phyloP scores from a whole-genome alignment of 2,888 invertebrate genomes.

The Nematopogon swammerdamellus region DNA sequence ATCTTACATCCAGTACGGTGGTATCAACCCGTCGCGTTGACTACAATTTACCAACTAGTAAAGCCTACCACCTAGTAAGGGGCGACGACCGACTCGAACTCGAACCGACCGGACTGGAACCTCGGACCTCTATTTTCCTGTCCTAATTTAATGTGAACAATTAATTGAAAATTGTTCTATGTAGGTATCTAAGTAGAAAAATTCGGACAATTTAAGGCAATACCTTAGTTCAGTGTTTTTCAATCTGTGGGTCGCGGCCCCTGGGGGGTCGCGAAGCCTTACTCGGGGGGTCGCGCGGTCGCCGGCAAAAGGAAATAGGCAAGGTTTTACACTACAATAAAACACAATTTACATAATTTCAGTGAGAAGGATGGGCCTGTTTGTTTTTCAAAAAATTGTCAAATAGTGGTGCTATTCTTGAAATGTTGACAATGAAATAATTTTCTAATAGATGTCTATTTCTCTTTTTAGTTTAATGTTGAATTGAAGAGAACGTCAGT shows the following conservation, averaged over 20 bases:
- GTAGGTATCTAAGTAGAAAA: too few species aligned
- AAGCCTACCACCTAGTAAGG: too few species aligned
- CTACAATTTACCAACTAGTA: too few species aligned
- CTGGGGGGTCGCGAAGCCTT: conserved; percentile 5
- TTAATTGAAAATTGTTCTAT: too few species aligned
- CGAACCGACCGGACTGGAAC: too few species aligned
- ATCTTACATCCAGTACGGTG: too few species aligned
- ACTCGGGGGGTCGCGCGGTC: conserved; percentile 7
- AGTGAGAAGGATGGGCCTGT: neutral
- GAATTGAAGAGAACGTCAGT: conserved; percentile 13
- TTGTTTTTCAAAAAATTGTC: conserved; percentile 1
- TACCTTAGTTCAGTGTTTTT: conserved; percentile 3
- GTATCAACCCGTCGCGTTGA: too few species aligned
- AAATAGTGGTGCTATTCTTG: conserved; percentile 1
- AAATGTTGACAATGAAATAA: conserved; percentile 1
- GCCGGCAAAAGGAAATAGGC: conserved; percentile 1
- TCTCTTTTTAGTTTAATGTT: conserved; percentile 16
- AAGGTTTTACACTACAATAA: neutral
- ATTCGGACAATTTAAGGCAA: too few species aligned
- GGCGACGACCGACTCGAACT: too few species aligned
- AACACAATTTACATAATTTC: conserved; percentile 1
- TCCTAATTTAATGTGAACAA: too few species aligned
- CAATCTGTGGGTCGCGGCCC: too few species aligned
- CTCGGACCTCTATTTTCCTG: too few species aligned
- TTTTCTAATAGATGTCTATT: conserved; percentile 10